Base-by-base conservation (phyloP, 2,888 invertebrate species). In the Hecatera dysodea region DNA sequence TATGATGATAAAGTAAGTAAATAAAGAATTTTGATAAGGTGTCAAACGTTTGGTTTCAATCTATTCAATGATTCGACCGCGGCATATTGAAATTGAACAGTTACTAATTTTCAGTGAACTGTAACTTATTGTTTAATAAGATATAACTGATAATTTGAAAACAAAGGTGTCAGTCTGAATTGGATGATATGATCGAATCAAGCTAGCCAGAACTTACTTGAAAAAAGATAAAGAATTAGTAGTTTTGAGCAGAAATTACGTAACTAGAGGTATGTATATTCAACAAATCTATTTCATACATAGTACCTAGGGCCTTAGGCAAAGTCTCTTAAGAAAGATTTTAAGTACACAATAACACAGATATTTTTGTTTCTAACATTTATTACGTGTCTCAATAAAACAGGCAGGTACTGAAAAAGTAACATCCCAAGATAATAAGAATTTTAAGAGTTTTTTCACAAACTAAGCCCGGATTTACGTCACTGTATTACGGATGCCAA, bases 381-480 rank as follows among this genome's bases (percentile, higher is more conserved):
- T 52, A 52, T 46, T 36, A 48, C 64, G 29, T 48, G 22, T 44
- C 50, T 52, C 15, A 46, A 48, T 27, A 46, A 60, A 60, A 22
- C 36, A 12, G 15, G 57, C 27, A 44, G 48, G 27, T 24, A 53
- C 42, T 22, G 42, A 36, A 44, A 66, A 53, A 72, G 61, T 55
- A 57, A 66, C 24, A 66, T 39, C 56, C 48, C 9, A n/a, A 67
- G 42, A 56, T 56, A 48, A 64, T 22, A 70, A 39, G 52, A 67
- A 33, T 63, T 67, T 55, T 27, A 60, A 65, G 66, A 57, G 39
- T 56, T 59, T 68, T 78, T 71, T 56, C 44, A 39, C 50, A 55
- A 64, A 48, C 39, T 71, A 73, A 68, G 63, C 68, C 33, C 7
- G 67, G 75, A 29, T 71, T 67, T 81, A 55, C 70, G 22, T 66